Evolutionary conservation across 37 sponge, comb jelly and placozoan genomes (phyloP), one percentile per base, ranked within the genome.

Genomic region (Beroe forskalii): DNA sequence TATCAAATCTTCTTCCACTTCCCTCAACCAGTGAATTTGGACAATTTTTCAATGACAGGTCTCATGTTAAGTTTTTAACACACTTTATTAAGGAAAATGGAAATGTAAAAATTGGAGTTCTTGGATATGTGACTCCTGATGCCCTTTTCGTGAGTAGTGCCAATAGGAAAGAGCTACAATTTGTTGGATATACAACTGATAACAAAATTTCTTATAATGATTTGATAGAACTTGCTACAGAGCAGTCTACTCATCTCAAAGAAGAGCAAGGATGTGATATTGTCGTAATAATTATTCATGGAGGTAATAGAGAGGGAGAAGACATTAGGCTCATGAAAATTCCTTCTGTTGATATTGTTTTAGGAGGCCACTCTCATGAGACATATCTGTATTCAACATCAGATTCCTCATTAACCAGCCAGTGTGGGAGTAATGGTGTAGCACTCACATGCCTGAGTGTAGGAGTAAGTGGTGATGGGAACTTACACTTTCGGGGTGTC

Each of bases 51-150:
- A 24, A 41, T 27, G 30, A 23, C 17, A 43, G 2, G 14, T 80
- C 86, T 42, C 12, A 1, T 80, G 86, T 80, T 43, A 41, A 42
- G 22, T 80, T 80, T 37, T 9, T 25, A 24, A 23, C 44, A 38
- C 22, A 80, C 48, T n/a, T 80, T 2, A 80, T 80, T 4, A 80
- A 80, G 40, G 86, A 80, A 27, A 44, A 9, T n/a, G 35, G 55
- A 6, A 4, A 42, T 80, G 55, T 25, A 6, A 41, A 44, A n/a
- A 37, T 80, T 39, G 86, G 86, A 1, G 86, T 80, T 1, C 86
- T 80, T 41, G 86, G 86, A 8, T 80, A 80, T 42, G 42, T 80
- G 28, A 80, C 86, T 22, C 86, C 86, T n/a, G 86, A 80, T 44
- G 86, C 86, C 55, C 40, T 80, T 9, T 80, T 80, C 35, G 86